Conservation (phyloP, 2,888 invertebrate species). For the Rugalucina vietnamica region DNA sequence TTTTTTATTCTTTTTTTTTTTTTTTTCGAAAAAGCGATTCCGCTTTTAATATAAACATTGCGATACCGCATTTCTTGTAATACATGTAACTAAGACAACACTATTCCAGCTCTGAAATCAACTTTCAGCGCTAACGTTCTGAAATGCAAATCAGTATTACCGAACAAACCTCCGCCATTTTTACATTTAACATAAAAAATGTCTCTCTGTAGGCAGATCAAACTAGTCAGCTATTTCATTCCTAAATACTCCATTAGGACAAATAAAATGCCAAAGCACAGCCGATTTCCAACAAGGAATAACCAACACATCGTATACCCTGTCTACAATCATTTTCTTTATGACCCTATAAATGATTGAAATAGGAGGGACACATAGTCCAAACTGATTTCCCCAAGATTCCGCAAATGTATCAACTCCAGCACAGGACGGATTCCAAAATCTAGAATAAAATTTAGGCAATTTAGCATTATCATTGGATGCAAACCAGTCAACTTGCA, state of each 20-base stretch:
- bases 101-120: constrained; percentile 19
- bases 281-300: constrained; percentile 37
- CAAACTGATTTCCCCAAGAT: constrained; percentile 21
- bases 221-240: background rate
- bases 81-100: too few species aligned
- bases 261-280: constrained; percentile 32
- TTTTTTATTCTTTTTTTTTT: too few species aligned
- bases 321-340: constrained; percentile 23
- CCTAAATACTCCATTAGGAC: constrained; percentile 11
- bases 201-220: constrained; percentile 20
- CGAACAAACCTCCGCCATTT: constrained; percentile 16
- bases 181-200: background rate
- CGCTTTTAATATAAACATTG: too few species aligned
- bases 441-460: constrained; percentile 37
- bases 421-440: constrained; percentile 36
- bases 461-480: constrained; percentile 35
- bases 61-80: too few species aligned
- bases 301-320: constrained; percentile 18
- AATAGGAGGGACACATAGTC: constrained; percentile 37
- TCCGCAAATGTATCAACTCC: constrained; percentile 41
- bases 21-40: too few species aligned
- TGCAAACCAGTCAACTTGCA: constrained; percentile 46
- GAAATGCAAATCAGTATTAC: constrained; percentile 19
- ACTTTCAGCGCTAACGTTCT: constrained; percentile 38
- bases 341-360: constrained; percentile 16